Conservation (phyloP, 2,113 vertebrate species). For the Pagrus major region DNA sequence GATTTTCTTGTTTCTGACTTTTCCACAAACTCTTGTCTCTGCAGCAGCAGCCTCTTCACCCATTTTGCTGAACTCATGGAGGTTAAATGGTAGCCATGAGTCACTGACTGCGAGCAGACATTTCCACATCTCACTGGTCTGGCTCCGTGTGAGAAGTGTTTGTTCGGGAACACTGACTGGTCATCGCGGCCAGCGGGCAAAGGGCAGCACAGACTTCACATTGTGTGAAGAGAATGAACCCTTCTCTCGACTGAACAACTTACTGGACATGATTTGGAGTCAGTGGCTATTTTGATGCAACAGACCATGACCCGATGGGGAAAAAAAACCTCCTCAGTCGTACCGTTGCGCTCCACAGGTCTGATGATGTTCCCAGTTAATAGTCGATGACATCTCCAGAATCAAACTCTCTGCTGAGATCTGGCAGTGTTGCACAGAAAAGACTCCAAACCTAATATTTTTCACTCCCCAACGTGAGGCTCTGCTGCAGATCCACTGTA, state of each 20-base stretch:
- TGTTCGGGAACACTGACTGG: slow-evolving; percentile 56
- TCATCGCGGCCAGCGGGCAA: slow-evolving; percentile 13
- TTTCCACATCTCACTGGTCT: slow-evolving; percentile 74
- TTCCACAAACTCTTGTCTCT: neutral
- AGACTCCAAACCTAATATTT: neutral
- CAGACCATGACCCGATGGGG: neutral
- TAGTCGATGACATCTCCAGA: slow-evolving; percentile 24
- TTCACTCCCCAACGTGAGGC: slow-evolving; percentile 17
- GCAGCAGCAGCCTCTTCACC: slow-evolving; percentile 8
- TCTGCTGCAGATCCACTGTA: neutral
- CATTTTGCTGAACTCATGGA: slow-evolving; percentile 54
- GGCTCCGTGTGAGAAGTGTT: slow-evolving; percentile 54
- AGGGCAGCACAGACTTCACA: slow-evolving; percentile 57
- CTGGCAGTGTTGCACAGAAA: slow-evolving; percentile 9
- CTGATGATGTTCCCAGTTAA: slow-evolving; percentile 11
- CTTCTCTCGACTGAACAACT: slow-evolving; percentile 24
- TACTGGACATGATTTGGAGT: slow-evolving; percentile 8
- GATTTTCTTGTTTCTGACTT: slow-evolving; percentile 5
- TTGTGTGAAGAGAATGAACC: slow-evolving; percentile 59
- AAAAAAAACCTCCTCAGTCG: neutral
- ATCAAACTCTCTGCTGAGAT: slow-evolving; percentile 20
- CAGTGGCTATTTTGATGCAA: neutral
- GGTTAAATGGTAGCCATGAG: slow-evolving; percentile 58
- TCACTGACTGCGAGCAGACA: slow-evolving; percentile 67
- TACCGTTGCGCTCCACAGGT: neutral